Evolutionary conservation across 2,113 vertebrate genomes (phyloP).

Genomic region (Numida meleagris): DNA sequence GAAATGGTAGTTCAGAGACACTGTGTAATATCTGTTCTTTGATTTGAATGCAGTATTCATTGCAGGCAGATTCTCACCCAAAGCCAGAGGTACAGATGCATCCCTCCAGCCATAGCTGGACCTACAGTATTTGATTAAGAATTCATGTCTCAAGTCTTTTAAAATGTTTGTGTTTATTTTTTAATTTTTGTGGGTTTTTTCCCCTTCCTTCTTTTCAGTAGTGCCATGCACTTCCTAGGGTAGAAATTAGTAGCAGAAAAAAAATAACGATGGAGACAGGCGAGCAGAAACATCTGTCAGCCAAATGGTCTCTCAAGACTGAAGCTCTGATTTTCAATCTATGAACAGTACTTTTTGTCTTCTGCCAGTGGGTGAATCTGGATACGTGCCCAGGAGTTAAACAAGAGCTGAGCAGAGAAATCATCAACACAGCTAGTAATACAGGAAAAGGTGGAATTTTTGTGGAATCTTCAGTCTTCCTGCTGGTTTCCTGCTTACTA

Average conservation of each 20-base stretch:
- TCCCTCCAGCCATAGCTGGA: background rate
- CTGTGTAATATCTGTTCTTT: background rate
- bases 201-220: background rate
- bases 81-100: background rate
- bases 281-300: constrained; percentile 52
- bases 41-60: background rate
- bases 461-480: constrained; percentile 64
- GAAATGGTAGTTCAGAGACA: background rate
- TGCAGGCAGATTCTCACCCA: background rate
- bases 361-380: constrained; percentile 21
- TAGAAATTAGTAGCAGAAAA: background rate
- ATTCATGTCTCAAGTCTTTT: background rate
- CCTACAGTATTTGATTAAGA: background rate
- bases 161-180: background rate
- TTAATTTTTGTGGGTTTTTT: background rate
- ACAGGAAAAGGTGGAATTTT: constrained; percentile 42
- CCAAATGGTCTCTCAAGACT: constrained; percentile 50
- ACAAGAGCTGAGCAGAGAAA: constrained; percentile 32
- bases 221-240: background rate
- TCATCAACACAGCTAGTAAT: constrained; percentile 8
- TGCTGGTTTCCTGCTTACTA: constrained; percentile 56
- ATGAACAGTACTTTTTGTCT: constrained; percentile 46
- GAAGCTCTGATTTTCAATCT: background rate
- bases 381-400: constrained; percentile 42
- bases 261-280: background rate